Percentiles rank a stretch among this genome's conserved stretches.
These are phyloP conservation scores for Acrocephalus arundinaceus DNA, from an alignment of 2,113 vertebrate genomes.

Conservation along the genomic window DNA sequence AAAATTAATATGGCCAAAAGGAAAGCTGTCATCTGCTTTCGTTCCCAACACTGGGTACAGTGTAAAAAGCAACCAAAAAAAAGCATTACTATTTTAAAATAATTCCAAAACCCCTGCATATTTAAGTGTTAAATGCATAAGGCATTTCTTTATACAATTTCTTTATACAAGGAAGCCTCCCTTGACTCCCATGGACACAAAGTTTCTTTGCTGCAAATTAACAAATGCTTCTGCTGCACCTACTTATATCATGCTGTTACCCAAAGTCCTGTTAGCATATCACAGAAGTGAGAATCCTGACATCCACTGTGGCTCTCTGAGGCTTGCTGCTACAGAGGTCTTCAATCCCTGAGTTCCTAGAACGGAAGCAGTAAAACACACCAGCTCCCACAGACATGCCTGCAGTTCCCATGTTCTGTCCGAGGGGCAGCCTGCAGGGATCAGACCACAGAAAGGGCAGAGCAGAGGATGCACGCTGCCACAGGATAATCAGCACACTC, in stretches of 20 bases:
- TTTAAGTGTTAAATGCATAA: background rate
- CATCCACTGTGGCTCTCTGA: background rate
- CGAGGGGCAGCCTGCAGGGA: background rate
- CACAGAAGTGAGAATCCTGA: background rate
- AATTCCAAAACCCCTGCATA: background rate
- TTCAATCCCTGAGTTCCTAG: background rate
- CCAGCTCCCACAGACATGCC: background rate
- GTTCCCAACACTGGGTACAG: background rate
- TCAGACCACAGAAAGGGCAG: background rate
- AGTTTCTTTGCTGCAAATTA: background rate
- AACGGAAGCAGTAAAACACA: background rate
- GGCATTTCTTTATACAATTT: background rate
- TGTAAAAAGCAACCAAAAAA: background rate
- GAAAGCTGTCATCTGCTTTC: background rate
- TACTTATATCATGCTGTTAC: background rate
- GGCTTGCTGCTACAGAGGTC: background rate
- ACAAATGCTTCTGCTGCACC: background rate
- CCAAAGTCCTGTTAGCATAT: background rate
- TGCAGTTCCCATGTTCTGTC: background rate
- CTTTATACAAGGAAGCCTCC: background rate
- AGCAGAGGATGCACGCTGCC: background rate
- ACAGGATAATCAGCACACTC: background rate
- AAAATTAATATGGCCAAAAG: constrained; percentile 23
- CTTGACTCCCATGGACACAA: background rate
- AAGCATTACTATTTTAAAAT: background rate